A percentile compares a stretch with the other conserved stretches of the same genome.
phyloP scores from a whole-genome alignment of 2,888 invertebrate species.

The Ctenicera cuprea region DNA sequence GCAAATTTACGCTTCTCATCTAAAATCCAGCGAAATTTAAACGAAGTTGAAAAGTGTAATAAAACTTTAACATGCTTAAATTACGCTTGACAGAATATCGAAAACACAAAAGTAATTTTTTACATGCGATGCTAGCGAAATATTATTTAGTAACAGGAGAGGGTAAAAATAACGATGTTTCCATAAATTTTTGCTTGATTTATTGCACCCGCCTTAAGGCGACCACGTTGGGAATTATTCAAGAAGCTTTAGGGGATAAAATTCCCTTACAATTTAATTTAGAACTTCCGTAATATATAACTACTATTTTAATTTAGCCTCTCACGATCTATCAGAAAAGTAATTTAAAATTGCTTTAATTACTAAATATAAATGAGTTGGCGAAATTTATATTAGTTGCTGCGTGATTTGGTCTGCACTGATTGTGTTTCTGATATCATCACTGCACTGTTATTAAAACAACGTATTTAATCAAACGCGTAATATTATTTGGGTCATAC shows the following conservation, averaged over 20 bases:
- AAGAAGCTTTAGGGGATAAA: slow-evolving; percentile 20
- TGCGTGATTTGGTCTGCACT: background rate
- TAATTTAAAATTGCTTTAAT: slow-evolving; percentile 12
- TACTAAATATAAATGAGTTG: background rate
- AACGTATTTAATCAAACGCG: too few species aligned
- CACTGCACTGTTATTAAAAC: background rate
- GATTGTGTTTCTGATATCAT: background rate
- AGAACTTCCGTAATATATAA: slow-evolving; percentile 20
- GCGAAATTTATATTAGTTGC: background rate
- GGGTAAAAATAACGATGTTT: slow-evolving; percentile 29
- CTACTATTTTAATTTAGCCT: slow-evolving; percentile 8
- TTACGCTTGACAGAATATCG: slow-evolving; percentile 35
- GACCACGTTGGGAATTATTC: slow-evolving; percentile 13
- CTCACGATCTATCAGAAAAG: slow-evolving; percentile 1
- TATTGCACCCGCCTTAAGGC: background rate
- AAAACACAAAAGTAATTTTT: slow-evolving; percentile 38
- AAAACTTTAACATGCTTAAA: slow-evolving; percentile 43
- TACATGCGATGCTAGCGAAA: slow-evolving; percentile 5
- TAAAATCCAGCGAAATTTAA: slow-evolving; percentile 40
- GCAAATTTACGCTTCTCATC: slow-evolving; percentile 42
- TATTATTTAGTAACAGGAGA: slow-evolving; percentile 15
- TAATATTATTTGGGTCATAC: too few species aligned
- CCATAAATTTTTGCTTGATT: slow-evolving; percentile 23
- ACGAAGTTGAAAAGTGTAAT: slow-evolving; percentile 46
- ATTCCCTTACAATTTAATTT: slow-evolving; percentile 19